phyloP scores from a whole-genome alignment of 2,888 invertebrate species.

The Auanema sp. region DNA sequence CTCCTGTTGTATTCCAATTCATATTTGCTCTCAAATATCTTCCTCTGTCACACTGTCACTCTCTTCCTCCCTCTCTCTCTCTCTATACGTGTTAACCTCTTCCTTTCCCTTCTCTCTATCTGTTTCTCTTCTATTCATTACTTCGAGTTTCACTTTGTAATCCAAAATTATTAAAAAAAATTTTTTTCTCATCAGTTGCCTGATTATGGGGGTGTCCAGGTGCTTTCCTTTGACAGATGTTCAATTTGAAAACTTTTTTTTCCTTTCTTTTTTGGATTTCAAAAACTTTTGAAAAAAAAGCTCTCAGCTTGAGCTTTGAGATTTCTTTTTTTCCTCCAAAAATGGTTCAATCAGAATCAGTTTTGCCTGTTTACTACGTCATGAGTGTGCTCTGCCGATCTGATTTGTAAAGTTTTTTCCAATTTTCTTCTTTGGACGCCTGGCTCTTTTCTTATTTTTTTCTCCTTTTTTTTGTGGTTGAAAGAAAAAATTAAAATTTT shows the following conservation, averaged over 20 bases:
- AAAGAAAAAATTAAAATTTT: constrained; percentile 7
- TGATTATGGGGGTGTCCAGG: too few species aligned
- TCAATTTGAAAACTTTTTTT: too few species aligned
- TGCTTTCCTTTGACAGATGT: too few species aligned
- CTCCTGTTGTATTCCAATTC: neutral
- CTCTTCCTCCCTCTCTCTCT: too few species aligned
- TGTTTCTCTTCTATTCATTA: neutral
- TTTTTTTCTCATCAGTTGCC: constrained; percentile 1
- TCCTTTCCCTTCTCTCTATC: too few species aligned
- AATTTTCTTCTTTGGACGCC: neutral
- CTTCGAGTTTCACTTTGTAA: constrained; percentile 1
- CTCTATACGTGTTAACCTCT: too few species aligned
- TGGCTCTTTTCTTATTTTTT: too few species aligned
- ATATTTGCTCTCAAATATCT: too few species aligned
- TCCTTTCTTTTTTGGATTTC: neutral
- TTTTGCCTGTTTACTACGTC: neutral
- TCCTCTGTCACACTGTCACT: too few species aligned
- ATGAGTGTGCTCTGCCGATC: neutral
- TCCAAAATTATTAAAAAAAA: neutral
- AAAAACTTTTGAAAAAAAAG: constrained; percentile 1
- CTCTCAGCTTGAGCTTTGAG: neutral
- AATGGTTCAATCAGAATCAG: neutral
- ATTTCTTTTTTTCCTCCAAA: too few species aligned
- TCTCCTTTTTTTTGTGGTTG: too few species aligned
- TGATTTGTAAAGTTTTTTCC: neutral